phyloP scores from a whole-genome alignment of 2,888 invertebrate genomes.

The Eilema griseolum region DNA sequence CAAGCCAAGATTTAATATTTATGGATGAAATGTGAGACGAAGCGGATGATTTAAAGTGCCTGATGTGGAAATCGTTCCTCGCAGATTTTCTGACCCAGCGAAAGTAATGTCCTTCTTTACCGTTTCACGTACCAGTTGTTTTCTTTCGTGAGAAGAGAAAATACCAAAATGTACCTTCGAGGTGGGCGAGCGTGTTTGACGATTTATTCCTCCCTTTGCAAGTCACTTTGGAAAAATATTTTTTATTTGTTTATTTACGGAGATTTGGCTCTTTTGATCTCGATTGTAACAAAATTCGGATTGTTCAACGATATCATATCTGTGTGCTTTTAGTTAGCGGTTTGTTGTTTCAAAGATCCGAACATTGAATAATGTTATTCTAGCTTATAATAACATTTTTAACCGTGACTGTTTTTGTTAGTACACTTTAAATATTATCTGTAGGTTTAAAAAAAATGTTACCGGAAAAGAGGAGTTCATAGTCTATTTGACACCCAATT shows the following conservation, averaged over 20 bases:
- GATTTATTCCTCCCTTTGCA: constrained; percentile 81
- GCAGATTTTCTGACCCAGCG: constrained; percentile 85
- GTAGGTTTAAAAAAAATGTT: background rate
- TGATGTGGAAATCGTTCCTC: constrained; percentile 84
- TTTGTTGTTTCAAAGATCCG: constrained; percentile 51
- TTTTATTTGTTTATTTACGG: constrained; percentile 83
- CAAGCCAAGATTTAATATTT: constrained; percentile 85
- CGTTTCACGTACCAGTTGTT: constrained; percentile 84
- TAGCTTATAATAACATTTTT: constrained; percentile 11
- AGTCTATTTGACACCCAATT: constrained; percentile 18
- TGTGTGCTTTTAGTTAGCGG: constrained; percentile 61
- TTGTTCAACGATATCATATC: constrained; percentile 71
- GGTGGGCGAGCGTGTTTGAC: constrained; percentile 75
- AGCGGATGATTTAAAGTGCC: constrained; percentile 86
- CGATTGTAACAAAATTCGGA: constrained; percentile 74
- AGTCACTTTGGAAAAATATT: constrained; percentile 77
- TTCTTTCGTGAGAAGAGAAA: constrained; percentile 77
- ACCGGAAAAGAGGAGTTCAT: background rate
- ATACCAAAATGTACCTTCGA: constrained; percentile 76
- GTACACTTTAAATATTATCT: background rate
- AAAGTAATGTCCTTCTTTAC: constrained; percentile 83
- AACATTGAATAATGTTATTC: constrained; percentile 26
- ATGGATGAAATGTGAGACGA: constrained; percentile 85
- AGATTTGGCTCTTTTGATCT: constrained; percentile 82
- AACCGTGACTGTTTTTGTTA: background rate